Evolutionary conservation across 2,113 vertebrate species (phyloP).

Genomic region (Heterochromis multidens): DNA sequence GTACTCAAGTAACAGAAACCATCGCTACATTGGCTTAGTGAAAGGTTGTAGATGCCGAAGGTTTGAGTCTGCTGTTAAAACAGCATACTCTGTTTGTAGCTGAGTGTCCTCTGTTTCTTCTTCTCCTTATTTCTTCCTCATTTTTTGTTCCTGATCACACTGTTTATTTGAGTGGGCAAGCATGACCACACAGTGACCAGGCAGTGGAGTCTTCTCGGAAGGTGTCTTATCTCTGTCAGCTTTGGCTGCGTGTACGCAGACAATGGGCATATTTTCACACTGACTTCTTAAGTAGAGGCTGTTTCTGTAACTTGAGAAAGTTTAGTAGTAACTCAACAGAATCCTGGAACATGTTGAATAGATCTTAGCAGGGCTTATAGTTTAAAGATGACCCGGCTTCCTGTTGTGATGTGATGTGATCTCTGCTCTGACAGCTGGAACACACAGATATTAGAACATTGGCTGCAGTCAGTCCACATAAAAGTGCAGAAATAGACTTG

Average conservation of each 20-base stretch:
- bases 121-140: background rate
- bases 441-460: background rate
- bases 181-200: background rate
- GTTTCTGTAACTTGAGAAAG: too few species aligned
- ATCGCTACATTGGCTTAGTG: background rate
- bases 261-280: background rate
- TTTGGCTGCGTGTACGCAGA: background rate
- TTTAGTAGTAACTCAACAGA: background rate
- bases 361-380: background rate
- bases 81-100: background rate
- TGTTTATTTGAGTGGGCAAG: background rate
- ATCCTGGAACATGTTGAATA: background rate
- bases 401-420: background rate
- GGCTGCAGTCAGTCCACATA: background rate
- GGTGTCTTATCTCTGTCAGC: constrained; percentile 18
- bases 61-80: background rate
- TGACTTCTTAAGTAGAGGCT: background rate
- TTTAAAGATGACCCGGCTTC: background rate
- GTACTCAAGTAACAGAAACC: background rate
- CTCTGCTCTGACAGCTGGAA: background rate
- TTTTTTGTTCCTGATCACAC: background rate
- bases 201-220: background rate
- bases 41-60: background rate
- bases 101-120: background rate
- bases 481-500: background rate